Percentiles rank a stretch among this genome's conserved stretches.
phyloP scores from a whole-genome alignment of 2,797 vertebrate genomes.

The Epinephelus malabaricus region DNA sequence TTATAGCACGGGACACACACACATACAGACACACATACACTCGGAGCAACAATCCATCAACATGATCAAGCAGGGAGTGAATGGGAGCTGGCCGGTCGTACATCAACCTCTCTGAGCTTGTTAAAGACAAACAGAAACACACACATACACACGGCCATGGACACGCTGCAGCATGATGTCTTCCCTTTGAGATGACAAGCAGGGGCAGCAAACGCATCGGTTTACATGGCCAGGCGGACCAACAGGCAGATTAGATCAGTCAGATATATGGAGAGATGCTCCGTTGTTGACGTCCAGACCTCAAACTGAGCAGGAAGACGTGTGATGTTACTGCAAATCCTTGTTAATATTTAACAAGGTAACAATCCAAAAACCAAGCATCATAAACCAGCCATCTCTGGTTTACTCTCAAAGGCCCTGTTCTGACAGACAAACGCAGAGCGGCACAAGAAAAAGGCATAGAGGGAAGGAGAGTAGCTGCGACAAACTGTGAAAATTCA shows the following conservation, averaged over 20 bases:
- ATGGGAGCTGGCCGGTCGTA: conserved; percentile 73
- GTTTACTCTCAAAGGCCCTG: not conserved
- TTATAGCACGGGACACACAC: conserved; percentile 31
- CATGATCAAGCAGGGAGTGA: conserved; percentile 73
- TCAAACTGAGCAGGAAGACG: not conserved
- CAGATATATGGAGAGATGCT: conserved; percentile 4
- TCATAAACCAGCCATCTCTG: not conserved
- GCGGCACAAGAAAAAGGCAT: not conserved
- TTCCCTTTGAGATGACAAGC: conserved; percentile 59
- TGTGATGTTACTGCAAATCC: not conserved
- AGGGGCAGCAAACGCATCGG: not conserved
- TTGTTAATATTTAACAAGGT: not conserved
- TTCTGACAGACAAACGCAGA: not conserved
- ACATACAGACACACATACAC: conserved; percentile 40
- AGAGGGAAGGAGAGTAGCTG: not conserved
- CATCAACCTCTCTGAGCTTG: conserved; percentile 79
- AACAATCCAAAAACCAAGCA: not conserved
- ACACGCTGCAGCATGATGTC: conserved; percentile 23
- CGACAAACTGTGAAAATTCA: not conserved
- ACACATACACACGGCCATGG: conserved; percentile 12
- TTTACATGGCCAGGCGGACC: conserved; percentile 4
- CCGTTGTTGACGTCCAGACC: conserved; percentile 6
- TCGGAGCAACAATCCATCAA: conserved; percentile 71
- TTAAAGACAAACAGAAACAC: conserved; percentile 67
- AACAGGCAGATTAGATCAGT: conserved; percentile 26